Conservation (phyloP, 2,888 invertebrate genomes). For the Philereme transversata region DNA sequence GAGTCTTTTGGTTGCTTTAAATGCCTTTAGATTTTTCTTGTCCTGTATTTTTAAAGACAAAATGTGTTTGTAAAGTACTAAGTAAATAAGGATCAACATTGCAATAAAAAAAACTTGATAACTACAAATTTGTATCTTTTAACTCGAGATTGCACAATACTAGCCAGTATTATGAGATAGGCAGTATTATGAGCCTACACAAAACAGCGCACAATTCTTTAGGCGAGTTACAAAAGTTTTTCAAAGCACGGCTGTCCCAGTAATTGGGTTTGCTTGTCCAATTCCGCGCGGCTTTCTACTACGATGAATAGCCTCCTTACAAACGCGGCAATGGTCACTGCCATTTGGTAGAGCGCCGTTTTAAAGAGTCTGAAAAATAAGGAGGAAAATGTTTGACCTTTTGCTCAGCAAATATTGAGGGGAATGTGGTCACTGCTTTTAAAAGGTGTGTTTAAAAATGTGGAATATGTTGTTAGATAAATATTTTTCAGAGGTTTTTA, state of each 20-base stretch:
- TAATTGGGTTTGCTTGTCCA: conserved; percentile 40
- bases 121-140: not conserved
- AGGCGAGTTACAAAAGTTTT: conserved; percentile 22
- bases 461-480: too few relatives aligned
- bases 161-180: conserved; percentile 4
- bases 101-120: not conserved
- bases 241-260: conserved; percentile 22
- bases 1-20: conserved; percentile 30
- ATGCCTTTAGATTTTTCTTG: conserved; percentile 25
- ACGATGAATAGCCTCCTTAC: conserved; percentile 25
- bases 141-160: not conserved
- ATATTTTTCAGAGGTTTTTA: too few relatives aligned
- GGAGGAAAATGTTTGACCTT: conserved; percentile 3
- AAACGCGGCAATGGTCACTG: conserved; percentile 29
- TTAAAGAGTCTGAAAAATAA: conserved; percentile 17
- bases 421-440: conserved; percentile 14
- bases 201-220: conserved; percentile 5
- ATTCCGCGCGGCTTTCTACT: conserved; percentile 27
- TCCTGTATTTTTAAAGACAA: conserved; percentile 13
- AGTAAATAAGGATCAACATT: not conserved
- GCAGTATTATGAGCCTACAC: conserved; percentile 5
- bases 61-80: conserved; percentile 7
- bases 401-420: conserved; percentile 8
- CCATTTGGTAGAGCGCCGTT: conserved; percentile 18
- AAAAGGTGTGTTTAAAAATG: not conserved